phyloP scores from a whole-genome alignment of 2,113 vertebrate species.

The Ctenomys sociabilis region DNA sequence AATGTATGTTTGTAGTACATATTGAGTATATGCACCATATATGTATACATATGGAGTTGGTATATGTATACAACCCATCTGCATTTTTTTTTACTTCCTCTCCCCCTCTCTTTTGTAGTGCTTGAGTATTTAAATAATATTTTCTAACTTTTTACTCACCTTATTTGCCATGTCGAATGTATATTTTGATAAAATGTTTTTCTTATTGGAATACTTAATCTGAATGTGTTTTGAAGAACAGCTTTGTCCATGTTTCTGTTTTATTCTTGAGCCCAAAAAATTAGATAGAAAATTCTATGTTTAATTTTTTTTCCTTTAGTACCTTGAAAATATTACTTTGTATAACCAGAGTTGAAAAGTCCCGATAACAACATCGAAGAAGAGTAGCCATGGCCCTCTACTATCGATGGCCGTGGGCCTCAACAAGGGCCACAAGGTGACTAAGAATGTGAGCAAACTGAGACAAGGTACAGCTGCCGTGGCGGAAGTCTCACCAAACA shows the following conservation, averaged over 20 bases:
- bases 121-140: constrained; percentile 20
- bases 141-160: neutral
- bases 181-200: neutral
- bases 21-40: neutral
- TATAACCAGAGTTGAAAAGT: neutral
- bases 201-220: neutral
- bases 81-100: neutral
- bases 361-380: no score
- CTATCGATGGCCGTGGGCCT: no score
- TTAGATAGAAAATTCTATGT: neutral
- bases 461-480: no score
- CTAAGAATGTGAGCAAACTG: no score
- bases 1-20: neutral
- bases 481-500: no score
- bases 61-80: neutral
- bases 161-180: neutral
- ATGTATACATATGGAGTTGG: neutral
- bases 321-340: constrained; percentile 4
- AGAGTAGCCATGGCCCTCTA: no score
- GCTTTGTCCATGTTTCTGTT: constrained; percentile 5
- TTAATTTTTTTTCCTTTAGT: neutral
- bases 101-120: neutral
- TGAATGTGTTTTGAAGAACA: neutral
- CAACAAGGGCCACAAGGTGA: no score
- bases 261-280: constrained; percentile 30